phyloP scores from a whole-genome alignment of 2,113 vertebrate species.

The Rhynchopsitta pachyrhyncha region DNA sequence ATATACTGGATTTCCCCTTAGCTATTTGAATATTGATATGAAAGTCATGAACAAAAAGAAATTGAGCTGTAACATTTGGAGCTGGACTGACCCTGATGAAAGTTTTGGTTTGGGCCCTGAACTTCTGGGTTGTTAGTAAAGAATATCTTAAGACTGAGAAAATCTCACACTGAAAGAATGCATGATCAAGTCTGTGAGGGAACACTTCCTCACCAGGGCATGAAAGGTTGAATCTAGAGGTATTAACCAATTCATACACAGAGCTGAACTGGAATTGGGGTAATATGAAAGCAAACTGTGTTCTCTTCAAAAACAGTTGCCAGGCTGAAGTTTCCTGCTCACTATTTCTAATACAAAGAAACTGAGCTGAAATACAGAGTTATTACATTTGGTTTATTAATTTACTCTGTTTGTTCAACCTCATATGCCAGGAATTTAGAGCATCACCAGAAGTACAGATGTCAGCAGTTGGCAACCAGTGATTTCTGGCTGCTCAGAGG shows the following conservation, averaged over 20 bases:
- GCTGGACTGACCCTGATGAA: background rate
- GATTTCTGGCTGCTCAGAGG: background rate
- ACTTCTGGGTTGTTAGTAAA: background rate
- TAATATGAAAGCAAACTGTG: background rate
- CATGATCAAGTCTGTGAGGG: background rate
- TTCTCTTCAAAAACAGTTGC: background rate
- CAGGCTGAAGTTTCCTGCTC: background rate
- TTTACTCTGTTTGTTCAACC: background rate
- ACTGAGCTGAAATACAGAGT: background rate
- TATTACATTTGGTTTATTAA: constrained; percentile 32
- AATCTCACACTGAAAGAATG: background rate
- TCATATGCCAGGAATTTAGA: constrained; percentile 16
- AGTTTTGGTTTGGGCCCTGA: background rate
- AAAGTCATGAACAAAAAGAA: background rate
- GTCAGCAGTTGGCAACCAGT: constrained; percentile 5
- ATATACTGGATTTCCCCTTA: background rate
- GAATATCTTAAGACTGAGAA: background rate
- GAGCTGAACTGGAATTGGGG: background rate
- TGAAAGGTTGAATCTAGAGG: background rate
- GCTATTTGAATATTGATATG: background rate
- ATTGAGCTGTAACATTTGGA: background rate
- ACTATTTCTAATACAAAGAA: background rate
- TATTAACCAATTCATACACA: background rate
- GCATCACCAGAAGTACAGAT: background rate
- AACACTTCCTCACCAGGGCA: background rate